Base-by-base conservation (phyloP, 2,113 vertebrate genomes). In the Zapus hudsonius region DNA sequence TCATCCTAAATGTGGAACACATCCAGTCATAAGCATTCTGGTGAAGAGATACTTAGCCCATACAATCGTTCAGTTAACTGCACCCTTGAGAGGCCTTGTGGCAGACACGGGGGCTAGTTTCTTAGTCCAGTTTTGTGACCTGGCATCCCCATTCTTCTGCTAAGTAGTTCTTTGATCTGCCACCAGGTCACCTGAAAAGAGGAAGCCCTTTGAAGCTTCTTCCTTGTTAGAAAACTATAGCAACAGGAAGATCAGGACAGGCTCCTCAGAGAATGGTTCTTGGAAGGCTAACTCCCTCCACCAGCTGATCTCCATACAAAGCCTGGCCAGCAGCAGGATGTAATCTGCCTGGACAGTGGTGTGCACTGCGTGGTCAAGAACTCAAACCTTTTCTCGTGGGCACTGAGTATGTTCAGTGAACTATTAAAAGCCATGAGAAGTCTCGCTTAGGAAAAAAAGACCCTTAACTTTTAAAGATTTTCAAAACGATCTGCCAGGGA, bases 401-500 rank as follows among this genome's bases (percentile, higher is more conserved):
- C 23, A 66, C 15, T 61, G 40, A 67, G 11, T 69, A 42, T 0
- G 3, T 33, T 44, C 42, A 63, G 29, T 25, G 25, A 57, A 33
- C 79, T 64, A 44, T 17, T 78, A 36, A 73, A 82, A 3, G 55
- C 15, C 31, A 33, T 57, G 3, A 66, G 52, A 74, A 25, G 9
- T 57, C 36, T 36, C 67, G 10, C 15, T 22, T 73, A 38, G 75
- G 38, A 83, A 52, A 47, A 66, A 29, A 80, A 59, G 13, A 11
- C 79, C n/a, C 29, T 36, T 33, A 81, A 84, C 9, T 80, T 92
- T 57, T n/a, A 33, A 74, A 87, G 59, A 64, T 86, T 87, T 89
- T 59, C n/a, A 55, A 87, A 66, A 0, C 52, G 36, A 66, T 22
- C 76, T 52, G 64, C n/a, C 69, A 85, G 47, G 27, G 23, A 79